These are phyloP conservation scores for Diplazon laetatorius DNA, from an alignment of 2,888 invertebrate genomes.

Conservation along the genomic window DNA sequence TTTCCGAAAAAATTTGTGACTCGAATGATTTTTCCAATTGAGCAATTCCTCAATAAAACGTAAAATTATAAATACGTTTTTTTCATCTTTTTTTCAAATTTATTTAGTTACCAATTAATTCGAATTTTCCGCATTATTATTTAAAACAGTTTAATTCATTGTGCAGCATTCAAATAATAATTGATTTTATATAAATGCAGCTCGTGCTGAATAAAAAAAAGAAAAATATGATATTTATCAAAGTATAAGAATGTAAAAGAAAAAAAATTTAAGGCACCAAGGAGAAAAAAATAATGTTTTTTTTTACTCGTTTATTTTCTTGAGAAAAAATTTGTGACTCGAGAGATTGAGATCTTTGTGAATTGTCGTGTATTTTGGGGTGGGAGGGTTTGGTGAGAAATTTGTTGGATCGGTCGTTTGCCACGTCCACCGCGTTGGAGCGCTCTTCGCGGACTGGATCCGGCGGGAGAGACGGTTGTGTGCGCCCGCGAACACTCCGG, in stretches of 20 bases:
- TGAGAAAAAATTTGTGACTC: neutral
- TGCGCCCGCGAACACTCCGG: constrained; percentile 63
- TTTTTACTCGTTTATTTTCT: neutral
- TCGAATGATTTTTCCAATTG: too few species aligned
- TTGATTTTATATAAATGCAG: too few species aligned
- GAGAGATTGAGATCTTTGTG: neutral
- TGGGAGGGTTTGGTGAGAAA: constrained; percentile 21
- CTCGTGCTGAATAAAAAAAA: too few species aligned
- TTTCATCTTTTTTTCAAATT: neutral
- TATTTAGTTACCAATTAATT: neutral
- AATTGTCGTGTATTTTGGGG: neutral
- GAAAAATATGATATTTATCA: too few species aligned
- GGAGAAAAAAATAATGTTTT: neutral
- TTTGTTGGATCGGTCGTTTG: constrained; percentile 54
- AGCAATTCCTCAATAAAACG: too few species aligned
- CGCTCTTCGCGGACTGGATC: constrained; percentile 80
- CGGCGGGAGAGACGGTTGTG: constrained; percentile 63
- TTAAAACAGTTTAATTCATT: too few species aligned
- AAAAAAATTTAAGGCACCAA: too few species aligned
- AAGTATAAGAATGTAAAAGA: neutral
- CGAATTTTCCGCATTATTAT: neutral
- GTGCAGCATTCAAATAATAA: too few species aligned
- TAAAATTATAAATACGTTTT: neutral
- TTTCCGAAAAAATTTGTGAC: too few species aligned
- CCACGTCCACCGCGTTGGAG: constrained; percentile 78